phyloP scores from a whole-genome alignment of 2,888 invertebrate species.

The Thecophora atra region DNA sequence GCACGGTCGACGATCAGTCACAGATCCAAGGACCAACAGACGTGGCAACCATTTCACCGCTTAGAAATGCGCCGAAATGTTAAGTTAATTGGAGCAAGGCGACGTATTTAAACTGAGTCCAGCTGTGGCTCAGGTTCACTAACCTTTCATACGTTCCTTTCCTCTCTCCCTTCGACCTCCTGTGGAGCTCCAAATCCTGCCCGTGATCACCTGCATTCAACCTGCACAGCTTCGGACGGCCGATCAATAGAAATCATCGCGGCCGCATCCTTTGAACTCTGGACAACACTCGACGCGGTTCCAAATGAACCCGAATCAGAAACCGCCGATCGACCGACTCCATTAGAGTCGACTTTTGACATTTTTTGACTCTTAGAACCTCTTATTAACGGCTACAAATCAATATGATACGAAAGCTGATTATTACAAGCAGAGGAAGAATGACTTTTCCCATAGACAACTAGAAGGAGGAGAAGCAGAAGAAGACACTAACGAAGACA shows the following conservation, averaged over 20 bases:
- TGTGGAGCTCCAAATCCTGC: neutral
- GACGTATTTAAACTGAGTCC: too few species aligned
- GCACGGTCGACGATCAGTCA: neutral
- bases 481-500: neutral
- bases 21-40: neutral
- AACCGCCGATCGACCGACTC: too few species aligned
- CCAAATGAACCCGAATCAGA: too few species aligned
- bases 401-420: slow-evolving; percentile 47
- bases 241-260: slow-evolving; percentile 40
- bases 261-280: slow-evolving; percentile 53
- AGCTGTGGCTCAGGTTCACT: neutral
- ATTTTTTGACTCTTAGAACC: slow-evolving; percentile 48
- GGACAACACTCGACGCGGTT: slow-evolving; percentile 24
- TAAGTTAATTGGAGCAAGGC: slow-evolving; percentile 12
- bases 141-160: neutral
- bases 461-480: neutral
- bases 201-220: slow-evolving; percentile 27
- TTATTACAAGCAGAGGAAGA: slow-evolving; percentile 13
- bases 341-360: neutral
- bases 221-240: slow-evolving; percentile 22
- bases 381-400: slow-evolving; percentile 60
- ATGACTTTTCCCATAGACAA: neutral
- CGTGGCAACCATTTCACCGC: neutral
- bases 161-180: neutral
- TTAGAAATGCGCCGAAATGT: neutral